Base-by-base conservation (phyloP, 2,113 vertebrate genomes). In the Antechinus flavipes region DNA sequence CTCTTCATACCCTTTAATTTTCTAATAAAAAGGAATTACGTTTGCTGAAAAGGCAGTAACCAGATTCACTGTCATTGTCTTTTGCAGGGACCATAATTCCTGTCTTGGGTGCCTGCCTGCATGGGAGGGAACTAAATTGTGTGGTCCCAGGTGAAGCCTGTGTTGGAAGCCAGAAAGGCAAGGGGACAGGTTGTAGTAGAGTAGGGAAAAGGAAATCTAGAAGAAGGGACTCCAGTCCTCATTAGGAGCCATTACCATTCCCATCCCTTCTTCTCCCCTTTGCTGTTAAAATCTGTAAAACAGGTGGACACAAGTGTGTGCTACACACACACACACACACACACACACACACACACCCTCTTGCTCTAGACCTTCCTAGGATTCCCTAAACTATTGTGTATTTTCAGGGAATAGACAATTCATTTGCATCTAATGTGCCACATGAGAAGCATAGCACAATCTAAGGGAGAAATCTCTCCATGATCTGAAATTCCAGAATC, bases 21-120 rank as follows among this genome's bases (percentile, higher is more conserved):
- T 98, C 98, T 98, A 99, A 98, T 99, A 98, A 99, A 98, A 98
- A 98, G 98, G 98, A 99, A 98, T 98, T 98, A 98, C 93, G 9
- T 98, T 98, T 98, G 98, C 98, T 98, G 98, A 98, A 98, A 98
- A 98, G 97, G 98, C 98, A 98, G 98, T 98, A 98, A 98, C 98
- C 97, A 98, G 98, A 97, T 98, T 98, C 98, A 95, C 98, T 98
- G 98, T 98, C 98, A 97, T 93, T 98, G 97, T 98, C 98, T 98
- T 97, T 98, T 96, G 97, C 96, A 96, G 95, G 96, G 97, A 95
- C 93, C 96, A 23, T 98, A 98, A 98, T 98, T 98, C 98, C 98
- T 53, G 52, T 89, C 96, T 93, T 2, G 95, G 97, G 96, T 54
- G 96, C 96, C 96, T 98, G 97, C 97, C 14, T 92, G 94, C 94